Base-by-base conservation (phyloP, 2,888 invertebrate genomes). In the Rhogogaster chlorosoma region DNA sequence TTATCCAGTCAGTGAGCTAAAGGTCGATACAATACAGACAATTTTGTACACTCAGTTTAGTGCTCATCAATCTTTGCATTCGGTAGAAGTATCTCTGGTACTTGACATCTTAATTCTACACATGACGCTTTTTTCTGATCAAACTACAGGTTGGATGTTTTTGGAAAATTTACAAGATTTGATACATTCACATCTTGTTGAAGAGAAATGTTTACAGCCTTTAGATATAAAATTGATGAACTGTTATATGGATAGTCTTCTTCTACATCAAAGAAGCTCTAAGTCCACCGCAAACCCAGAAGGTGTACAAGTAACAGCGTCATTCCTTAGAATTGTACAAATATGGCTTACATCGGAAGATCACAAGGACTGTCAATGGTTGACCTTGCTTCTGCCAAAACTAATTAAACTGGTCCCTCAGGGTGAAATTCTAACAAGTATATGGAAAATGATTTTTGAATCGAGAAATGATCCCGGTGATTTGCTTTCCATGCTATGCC, bases 371-470 rank as follows among this genome's bases (percentile, higher is more conserved):
- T 92, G 90, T 90, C 86, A 75, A 84, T 45, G 84, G 9, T 88
- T 93, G 78, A 84, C 89, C 42, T 87, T 88, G 1, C 84, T 92
- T 53, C 84, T 93, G 26, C 88, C 88, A 45, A 92, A 90, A 84
- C 38, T 91, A 88, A 70, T 87, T 88, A 38, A 85, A 87, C 75
- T 67, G 1, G 10, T 7, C 36, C 29, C 45, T 61, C 38, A 15
- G 61, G n/a, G 12, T 38, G 38, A n/a, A 22, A 38, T 80, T 61
- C 1, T 18, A 1, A 36, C 61, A 12, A 18, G n/a, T 22, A n/a
- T 38, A 71, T 71, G 71, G 71, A 18, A n/a, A 38, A 22, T 42
- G 71, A 71, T 71, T 38, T 71, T 71, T 2, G 22, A 71, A 71
- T 53, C n/a, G 7, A 15, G 15, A 26, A 6, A 26, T 61, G 61